Evolutionary conservation across 2,888 invertebrate species (phyloP), one percentile per base, ranked within the genome.

Genomic region (Blastobasis adustella): DNA sequence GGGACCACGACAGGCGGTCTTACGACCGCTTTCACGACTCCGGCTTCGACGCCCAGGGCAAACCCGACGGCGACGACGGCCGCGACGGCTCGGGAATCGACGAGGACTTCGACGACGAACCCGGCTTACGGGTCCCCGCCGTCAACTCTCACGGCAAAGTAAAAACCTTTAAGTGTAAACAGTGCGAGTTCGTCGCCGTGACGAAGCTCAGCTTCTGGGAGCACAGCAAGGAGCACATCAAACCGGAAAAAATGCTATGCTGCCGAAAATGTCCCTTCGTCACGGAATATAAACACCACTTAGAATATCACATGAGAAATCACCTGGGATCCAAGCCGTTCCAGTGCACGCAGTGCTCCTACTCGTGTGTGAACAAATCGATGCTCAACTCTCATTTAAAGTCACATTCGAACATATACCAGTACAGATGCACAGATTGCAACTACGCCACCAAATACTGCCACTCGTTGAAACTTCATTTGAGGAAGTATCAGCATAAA

Each of bases 381-480:
- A 99, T 99, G 99, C 90, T 99, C 51, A 99, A 98, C 82, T 98
- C 98, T 0, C 99, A 99, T 76, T 91, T 98, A 72, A 99, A 99
- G 75, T 97, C 97, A 0, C 99, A 99, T 80, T 95, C 95, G 0
- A 94, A 93, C 60, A 90, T 98, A 0, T 98, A 98, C 71, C 97
- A 97, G 72, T 98, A 97, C 78, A 91, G 96, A 42, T 99, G 99
- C 76, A 90, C 93, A 0, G 95, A 98, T 73, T 99, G 99, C 78
- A 93, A 93, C 52, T 99, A 99, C 75, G 97, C 96, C 6, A 98
- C 98, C 36, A 99, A 99, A 75, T 99, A 99, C 76, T 98, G 97
- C 68, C 99, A 99, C 83, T 97, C 98, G 10, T 88, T 99, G 49
- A 99, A 99, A 82, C 89, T 98, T 37, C 99, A 99, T 79, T 87